These are phyloP conservation scores for Apistogramma diplotaenia DNA, from an alignment of 2,113 vertebrate species.

Conservation along the genomic window DNA sequence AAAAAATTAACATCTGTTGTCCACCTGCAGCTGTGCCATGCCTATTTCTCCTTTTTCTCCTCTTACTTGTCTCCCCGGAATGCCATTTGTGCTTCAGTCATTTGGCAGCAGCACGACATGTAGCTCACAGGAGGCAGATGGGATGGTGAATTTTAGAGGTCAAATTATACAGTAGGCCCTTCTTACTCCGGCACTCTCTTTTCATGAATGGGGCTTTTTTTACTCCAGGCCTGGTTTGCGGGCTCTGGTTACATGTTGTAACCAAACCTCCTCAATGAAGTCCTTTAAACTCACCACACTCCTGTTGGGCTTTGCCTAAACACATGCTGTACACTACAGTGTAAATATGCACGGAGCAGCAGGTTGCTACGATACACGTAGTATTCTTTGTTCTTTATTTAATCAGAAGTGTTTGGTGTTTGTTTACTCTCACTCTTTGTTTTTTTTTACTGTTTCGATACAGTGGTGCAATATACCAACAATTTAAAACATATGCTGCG, in stretches of 20 bases:
- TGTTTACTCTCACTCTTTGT: not conserved
- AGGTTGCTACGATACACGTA: not conserved
- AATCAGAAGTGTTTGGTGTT: not conserved
- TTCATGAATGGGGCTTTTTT: conserved; percentile 60
- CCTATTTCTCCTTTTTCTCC: conserved; percentile 14
- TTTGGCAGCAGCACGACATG: conserved; percentile 30
- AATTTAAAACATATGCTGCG: not conserved
- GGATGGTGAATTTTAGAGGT: conserved; percentile 54
- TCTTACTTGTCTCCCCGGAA: conserved; percentile 2
- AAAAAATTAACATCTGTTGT: conserved; percentile 64
- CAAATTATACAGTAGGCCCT: conserved; percentile 51
- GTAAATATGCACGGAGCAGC: not conserved
- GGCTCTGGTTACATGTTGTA: conserved; percentile 53
- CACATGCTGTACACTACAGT: not conserved
- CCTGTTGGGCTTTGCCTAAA: not conserved
- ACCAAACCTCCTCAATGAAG: conserved; percentile 53
- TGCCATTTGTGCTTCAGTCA: conserved; percentile 24
- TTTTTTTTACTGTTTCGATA: not conserved
- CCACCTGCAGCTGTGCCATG: conserved; percentile 71
- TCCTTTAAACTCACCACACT: conserved; percentile 26
- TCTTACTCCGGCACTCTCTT: conserved; percentile 30
- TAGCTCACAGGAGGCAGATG: conserved; percentile 60
- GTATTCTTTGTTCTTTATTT: not conserved
- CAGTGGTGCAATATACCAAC: not conserved
- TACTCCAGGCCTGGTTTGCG: conserved; percentile 22